Evolutionary conservation across 2,888 invertebrate genomes (phyloP).

Genomic region (Linnaemya tessellans): DNA sequence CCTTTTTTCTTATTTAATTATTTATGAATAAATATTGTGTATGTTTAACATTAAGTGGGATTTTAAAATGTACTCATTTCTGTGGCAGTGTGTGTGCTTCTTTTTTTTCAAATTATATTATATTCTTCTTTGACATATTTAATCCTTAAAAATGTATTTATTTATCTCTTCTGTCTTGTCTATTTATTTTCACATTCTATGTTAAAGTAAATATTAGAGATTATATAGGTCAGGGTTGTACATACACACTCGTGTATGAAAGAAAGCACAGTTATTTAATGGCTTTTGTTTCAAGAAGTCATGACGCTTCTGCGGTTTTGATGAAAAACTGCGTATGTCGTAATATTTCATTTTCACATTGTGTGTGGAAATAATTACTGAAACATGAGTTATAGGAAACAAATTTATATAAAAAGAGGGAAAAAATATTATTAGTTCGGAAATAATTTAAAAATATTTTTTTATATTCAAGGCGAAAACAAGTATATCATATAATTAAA

Average conservation of each 20-base stretch:
- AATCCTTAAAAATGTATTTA: not conserved
- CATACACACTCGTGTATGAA: not conserved
- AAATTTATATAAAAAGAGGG: too few species aligned
- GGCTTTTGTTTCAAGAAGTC: not conserved
- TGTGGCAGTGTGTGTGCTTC: not conserved
- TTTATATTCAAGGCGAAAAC: too few species aligned
- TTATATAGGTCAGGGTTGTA: constrained; percentile 41
- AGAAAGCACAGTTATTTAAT: not conserved
- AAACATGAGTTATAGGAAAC: too few species aligned
- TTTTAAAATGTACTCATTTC: constrained; percentile 20
- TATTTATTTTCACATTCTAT: constrained; percentile 11
- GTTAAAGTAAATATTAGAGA: not conserved
- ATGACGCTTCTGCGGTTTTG: not conserved
- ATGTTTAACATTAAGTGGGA: not conserved
- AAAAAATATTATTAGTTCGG: too few species aligned
- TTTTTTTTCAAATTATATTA: not conserved
- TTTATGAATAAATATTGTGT: not conserved
- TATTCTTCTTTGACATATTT: not conserved
- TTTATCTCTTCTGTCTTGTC: not conserved
- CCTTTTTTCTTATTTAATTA: not conserved
- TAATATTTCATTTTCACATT: not conserved
- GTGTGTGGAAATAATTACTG: too few species aligned
- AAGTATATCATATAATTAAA: too few species aligned
- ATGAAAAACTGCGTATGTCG: not conserved
- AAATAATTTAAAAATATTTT: too few species aligned